Conservation (phyloP, 2,797 vertebrate genomes). For the Molossus alvarezi region DNA sequence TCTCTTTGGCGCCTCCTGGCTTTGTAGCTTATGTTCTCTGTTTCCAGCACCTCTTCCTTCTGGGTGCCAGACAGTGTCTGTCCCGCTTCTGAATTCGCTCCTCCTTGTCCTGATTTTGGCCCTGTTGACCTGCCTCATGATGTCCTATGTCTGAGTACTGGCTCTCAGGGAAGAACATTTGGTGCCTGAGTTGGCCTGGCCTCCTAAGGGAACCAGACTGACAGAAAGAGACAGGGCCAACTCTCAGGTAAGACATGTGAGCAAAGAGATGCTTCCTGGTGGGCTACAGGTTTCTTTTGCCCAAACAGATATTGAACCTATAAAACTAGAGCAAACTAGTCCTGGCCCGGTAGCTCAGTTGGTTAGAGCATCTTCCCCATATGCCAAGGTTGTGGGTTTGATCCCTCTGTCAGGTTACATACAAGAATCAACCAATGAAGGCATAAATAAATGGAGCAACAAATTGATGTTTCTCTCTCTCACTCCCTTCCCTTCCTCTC, state of each 20-base stretch:
- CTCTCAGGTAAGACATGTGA: constrained; percentile 27
- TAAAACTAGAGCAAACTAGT: constrained; percentile 8
- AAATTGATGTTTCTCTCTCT: background rate
- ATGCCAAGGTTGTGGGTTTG: background rate
- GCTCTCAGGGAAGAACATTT: background rate
- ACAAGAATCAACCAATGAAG: background rate
- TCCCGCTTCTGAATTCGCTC: background rate
- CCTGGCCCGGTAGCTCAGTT: background rate
- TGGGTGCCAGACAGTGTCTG: background rate
- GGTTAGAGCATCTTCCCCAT: background rate
- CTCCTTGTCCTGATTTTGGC: constrained; percentile 10
- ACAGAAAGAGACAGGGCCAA: background rate
- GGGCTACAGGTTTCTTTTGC: constrained; percentile 6
- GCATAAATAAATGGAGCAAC: background rate
- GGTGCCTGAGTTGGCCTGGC: background rate
- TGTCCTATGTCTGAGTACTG: background rate
- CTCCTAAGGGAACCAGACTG: background rate
- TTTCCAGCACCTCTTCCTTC: background rate
- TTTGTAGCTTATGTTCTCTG: background rate
- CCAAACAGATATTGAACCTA: background rate
- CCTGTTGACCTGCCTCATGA: background rate
- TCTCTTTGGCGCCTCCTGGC: background rate
- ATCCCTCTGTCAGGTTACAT: background rate
- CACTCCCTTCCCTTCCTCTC: background rate
- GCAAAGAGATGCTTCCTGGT: constrained; percentile 9